Evolutionary conservation across 2,797 vertebrate genomes (phyloP).

Genomic region (Notolepis coatsorum): DNA sequence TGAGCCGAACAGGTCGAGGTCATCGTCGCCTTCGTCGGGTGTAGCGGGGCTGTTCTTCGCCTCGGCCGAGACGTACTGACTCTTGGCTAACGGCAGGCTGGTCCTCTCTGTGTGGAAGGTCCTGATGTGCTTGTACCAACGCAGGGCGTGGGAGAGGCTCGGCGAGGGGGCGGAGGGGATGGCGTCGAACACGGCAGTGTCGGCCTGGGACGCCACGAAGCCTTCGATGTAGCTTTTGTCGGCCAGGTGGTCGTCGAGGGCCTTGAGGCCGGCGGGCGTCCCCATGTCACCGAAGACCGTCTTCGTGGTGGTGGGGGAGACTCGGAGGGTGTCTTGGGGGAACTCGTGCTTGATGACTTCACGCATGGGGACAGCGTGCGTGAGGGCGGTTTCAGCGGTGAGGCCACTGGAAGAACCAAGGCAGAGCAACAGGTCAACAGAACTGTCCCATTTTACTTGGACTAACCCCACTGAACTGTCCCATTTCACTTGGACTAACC

Average conservation of each 20-base stretch:
- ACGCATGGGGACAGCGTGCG: constrained; percentile 58
- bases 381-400: constrained; percentile 63
- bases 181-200: constrained; percentile 87
- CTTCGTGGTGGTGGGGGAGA: constrained; percentile 38
- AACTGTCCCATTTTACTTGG: constrained; percentile 20
- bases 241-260: constrained; percentile 89
- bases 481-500: no score
- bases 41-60: constrained; percentile 77
- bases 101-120: constrained; percentile 87
- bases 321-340: background rate
- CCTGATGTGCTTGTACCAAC: constrained; percentile 96
- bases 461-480: constrained; percentile 37
- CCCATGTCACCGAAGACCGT: constrained; percentile 94
- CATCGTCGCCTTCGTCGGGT: constrained; percentile 77
- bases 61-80: constrained; percentile 85
- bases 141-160: constrained; percentile 87
- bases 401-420: constrained; percentile 79
- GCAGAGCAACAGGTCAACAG: constrained; percentile 66
- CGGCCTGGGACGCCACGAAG: constrained; percentile 89
- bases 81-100: constrained; percentile 86
- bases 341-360: constrained; percentile 58
- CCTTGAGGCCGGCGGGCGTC: constrained; percentile 84
- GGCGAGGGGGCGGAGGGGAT: constrained; percentile 83
- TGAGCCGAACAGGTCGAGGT: constrained; percentile 93
- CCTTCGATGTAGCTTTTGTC: constrained; percentile 95